Evolutionary conservation across 1,140 invertebrate species (phyloP), one percentile per base, ranked within the genome.

Genomic region (Drosophila ambigua): DNA sequence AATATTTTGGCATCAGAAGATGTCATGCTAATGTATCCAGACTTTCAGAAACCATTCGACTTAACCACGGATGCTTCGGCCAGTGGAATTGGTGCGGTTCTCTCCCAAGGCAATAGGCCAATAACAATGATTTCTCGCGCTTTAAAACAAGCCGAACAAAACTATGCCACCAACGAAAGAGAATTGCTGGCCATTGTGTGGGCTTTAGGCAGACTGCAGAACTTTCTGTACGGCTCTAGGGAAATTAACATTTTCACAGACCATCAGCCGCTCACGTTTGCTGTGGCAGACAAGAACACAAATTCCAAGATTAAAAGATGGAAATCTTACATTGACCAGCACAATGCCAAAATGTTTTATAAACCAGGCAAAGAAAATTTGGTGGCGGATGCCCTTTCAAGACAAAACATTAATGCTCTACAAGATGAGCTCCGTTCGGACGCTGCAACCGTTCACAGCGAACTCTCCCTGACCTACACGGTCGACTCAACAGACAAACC

Each of bases 181-280:
- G 52, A 64, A 9, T 24, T 66, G 13, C 31, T 66, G 15, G 63
- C 63, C 2, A 61, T 67, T 46, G 43, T 67, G 6, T 60, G 64
- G 49, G 43, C 5, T 31, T 31, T 31, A 31, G 28, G 28, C 28
- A 48, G 35, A 39, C 45, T 61, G 16, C 49, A 51, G n/a, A 60
- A 62, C 20, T 62, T 58, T 58, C 54, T 94, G 2, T 92, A 91
- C 65, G 92, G 92, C 28, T 39, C 50, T 15, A 90, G 58, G 54
- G 80, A 92, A 35, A 93, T 94, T 60, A 91, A 66, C 24, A 92
- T 94, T 5, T 66, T 91, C 20, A 94, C 93, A 0, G 94, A 94
- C 63, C 93, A 94, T 55, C 91, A 92, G 66, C 92, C 92, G 1
- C 77, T 94, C 24, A 82, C 66, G 5, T 94, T 92, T 91, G 64